phyloP scores from a whole-genome alignment of 2,888 invertebrate genomes.

The Rhorus exstirpatorius region DNA sequence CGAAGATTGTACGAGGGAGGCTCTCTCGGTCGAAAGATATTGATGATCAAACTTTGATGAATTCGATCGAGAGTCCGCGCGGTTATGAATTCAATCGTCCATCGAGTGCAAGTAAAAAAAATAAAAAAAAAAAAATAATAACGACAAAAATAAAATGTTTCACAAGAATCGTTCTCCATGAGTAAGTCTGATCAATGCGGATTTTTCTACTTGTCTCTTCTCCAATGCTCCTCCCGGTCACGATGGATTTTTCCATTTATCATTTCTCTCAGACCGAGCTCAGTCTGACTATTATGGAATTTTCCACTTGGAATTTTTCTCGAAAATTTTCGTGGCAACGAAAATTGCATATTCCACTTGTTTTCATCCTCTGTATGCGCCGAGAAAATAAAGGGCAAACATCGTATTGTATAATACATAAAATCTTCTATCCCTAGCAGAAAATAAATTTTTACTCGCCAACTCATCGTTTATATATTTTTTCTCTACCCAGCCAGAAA shows the following conservation, averaged over 20 bases:
- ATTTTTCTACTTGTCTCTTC: conserved; percentile 30
- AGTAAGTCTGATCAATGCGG: conserved; percentile 27
- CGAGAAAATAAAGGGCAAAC: not conserved
- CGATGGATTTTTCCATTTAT: not conserved
- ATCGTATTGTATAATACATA: too few relatives aligned
- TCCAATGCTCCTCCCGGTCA: not conserved
- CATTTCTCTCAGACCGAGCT: not conserved
- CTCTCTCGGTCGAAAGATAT: conserved; percentile 44
- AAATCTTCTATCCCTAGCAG: conserved; percentile 5
- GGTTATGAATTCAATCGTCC: conserved; percentile 1
- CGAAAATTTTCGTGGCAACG: not conserved
- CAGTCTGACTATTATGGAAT: not conserved
- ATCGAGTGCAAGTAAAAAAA: not conserved
- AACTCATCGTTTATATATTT: conserved; percentile 5
- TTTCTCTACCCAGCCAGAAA: not conserved
- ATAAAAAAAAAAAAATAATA: too few relatives aligned
- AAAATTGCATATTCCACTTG: not conserved
- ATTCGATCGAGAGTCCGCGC: conserved; percentile 35
- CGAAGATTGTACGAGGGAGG: conserved; percentile 6
- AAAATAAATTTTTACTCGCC: conserved; percentile 48
- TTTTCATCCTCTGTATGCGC: not conserved
- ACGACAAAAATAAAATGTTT: not conserved
- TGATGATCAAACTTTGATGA: conserved; percentile 58
- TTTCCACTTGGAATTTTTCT: not conserved
- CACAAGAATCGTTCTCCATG: not conserved